Conservation (phyloP, 2,888 invertebrate genomes). For the Ceramica pisi region DNA sequence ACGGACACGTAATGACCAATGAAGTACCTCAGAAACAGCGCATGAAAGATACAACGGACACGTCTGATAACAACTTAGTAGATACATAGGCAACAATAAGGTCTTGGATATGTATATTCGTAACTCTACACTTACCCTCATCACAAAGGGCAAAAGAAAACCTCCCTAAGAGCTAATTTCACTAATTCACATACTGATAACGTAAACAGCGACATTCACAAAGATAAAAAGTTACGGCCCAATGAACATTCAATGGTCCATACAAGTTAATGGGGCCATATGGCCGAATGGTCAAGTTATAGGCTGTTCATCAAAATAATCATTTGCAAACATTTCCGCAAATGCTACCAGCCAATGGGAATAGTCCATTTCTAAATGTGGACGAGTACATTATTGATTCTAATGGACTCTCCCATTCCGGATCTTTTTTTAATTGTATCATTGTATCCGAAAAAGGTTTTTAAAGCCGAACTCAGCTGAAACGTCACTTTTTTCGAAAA, state of each 20-base stretch:
- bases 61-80: too few species aligned
- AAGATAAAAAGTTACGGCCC: constrained; percentile 51
- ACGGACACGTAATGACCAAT: too few species aligned
- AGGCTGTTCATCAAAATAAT: constrained; percentile 51
- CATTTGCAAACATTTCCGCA: constrained; percentile 55
- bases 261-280: constrained; percentile 59
- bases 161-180: constrained; percentile 3
- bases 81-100: not conserved
- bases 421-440: constrained; percentile 23
- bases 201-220: constrained; percentile 32
- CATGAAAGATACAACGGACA: too few species aligned
- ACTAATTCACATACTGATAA: constrained; percentile 35
- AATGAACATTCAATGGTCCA: constrained; percentile 50
- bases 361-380: constrained; percentile 27
- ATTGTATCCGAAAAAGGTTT: constrained; percentile 22
- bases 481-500: constrained; percentile 16
- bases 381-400: constrained; percentile 41
- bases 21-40: too few species aligned
- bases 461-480: not conserved
- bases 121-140: not conserved
- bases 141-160: not conserved
- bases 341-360: constrained; percentile 26
- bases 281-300: constrained; percentile 57
- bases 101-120: not conserved
- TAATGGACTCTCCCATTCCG: constrained; percentile 25